These are phyloP conservation scores for Cheilosia variabilis DNA, from an alignment of 2,888 invertebrate species.

Conservation along the genomic window DNA sequence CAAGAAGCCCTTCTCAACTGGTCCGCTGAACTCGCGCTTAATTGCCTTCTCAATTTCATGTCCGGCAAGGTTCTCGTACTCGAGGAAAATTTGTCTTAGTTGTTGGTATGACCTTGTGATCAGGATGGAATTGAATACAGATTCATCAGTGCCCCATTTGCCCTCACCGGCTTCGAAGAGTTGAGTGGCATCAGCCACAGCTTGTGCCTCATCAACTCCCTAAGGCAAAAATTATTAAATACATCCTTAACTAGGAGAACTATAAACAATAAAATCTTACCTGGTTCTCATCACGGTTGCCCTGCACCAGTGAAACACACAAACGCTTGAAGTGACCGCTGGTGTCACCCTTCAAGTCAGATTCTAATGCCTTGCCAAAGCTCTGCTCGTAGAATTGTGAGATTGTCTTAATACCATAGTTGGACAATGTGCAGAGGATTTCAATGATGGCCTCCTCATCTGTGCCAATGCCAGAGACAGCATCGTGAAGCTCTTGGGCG, in stretches of 20 bases:
- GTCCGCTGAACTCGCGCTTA: slow-evolving; percentile 95
- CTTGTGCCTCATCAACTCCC: slow-evolving; percentile 91
- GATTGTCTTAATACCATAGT: slow-evolving; percentile 94
- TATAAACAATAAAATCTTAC: slow-evolving; percentile 67
- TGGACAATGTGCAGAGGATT: slow-evolving; percentile 95
- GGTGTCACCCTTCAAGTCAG: slow-evolving; percentile 95
- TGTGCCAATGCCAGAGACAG: slow-evolving; percentile 93
- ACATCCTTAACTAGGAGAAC: not conserved
- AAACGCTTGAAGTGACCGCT: slow-evolving; percentile 97
- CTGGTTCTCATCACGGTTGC: slow-evolving; percentile 94
- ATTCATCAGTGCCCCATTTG: slow-evolving; percentile 96
- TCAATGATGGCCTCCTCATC: slow-evolving; percentile 96
- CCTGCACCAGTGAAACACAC: slow-evolving; percentile 93
- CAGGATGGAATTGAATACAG: slow-evolving; percentile 93
- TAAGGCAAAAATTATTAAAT: slow-evolving; percentile 78
- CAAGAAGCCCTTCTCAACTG: slow-evolving; percentile 92
- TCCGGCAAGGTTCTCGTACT: slow-evolving; percentile 92
- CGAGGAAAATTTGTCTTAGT: slow-evolving; percentile 92
- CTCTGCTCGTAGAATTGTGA: slow-evolving; percentile 93
- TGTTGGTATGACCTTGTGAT: slow-evolving; percentile 95
- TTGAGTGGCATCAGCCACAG: slow-evolving; percentile 92
- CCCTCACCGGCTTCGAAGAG: slow-evolving; percentile 91
- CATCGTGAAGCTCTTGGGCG: slow-evolving; percentile 94
- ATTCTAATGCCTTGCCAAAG: slow-evolving; percentile 91
- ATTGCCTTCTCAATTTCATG: slow-evolving; percentile 93